A percentile compares a stretch with the other conserved stretches of the same genome.
Conservation (phyloP, 1,140 invertebrate genomes). For the Homalodisca vitripennis region DNA sequence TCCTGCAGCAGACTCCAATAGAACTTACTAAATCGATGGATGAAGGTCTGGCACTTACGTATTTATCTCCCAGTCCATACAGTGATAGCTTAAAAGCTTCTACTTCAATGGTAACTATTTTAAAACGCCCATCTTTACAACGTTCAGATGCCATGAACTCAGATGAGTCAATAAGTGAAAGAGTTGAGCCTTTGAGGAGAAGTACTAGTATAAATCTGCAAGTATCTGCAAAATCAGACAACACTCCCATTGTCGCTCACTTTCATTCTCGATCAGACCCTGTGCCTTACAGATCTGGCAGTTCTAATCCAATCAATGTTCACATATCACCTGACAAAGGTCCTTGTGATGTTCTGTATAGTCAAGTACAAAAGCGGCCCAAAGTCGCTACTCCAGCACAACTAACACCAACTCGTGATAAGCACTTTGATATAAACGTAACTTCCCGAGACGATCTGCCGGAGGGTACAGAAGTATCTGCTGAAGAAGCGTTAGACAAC, state of each 20-base stretch:
- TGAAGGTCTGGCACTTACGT: conserved; percentile 29
- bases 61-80: not conserved
- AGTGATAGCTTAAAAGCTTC: conserved; percentile 14
- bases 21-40: conserved; percentile 60
- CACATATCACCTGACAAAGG: conserved; percentile 35
- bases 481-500: conserved; percentile 67
- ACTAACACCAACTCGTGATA: conserved; percentile 38
- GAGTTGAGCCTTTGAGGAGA: conserved; percentile 5
- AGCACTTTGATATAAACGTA: conserved; percentile 67
- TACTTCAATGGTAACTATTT: conserved; percentile 23
- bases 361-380: conserved; percentile 32
- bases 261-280: conserved; percentile 74
- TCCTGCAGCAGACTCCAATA: conserved; percentile 71
- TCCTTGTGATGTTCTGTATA: conserved; percentile 46
- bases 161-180: conserved; percentile 27
- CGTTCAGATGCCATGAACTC: conserved; percentile 34
- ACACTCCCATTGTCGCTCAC: conserved; percentile 52
- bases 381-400: conserved; percentile 21
- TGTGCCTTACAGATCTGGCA: not conserved
- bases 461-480: conserved; percentile 50
- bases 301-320: conserved; percentile 30
- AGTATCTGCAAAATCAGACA: not conserved
- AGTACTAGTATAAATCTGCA: conserved; percentile 31
- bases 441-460: conserved; percentile 55
- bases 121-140: conserved; percentile 33